Evolutionary conservation across 2,113 vertebrate genomes (phyloP), one percentile per base, ranked within the genome.

Genomic region (Chaetodon auriga): DNA sequence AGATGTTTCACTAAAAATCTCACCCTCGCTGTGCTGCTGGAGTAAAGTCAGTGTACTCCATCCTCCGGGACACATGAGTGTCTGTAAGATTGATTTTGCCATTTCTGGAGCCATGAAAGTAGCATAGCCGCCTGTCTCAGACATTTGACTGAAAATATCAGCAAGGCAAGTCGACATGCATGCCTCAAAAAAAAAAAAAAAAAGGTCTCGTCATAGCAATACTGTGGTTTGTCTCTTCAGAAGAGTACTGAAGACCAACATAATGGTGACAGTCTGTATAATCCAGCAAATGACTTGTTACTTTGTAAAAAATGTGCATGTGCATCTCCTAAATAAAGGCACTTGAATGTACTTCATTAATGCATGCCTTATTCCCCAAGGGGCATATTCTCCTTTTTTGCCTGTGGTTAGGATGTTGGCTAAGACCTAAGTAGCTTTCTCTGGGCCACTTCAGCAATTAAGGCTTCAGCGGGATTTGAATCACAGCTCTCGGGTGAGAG

Each of bases 261-360:
- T 7, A 41, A 41, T 41, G 38, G 38, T 41, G 38, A 41, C 38
- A 41, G 38, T 41, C 38, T 41, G 38, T 41, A 41, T 7, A 41
- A 41, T 41, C 6, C 8, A 41, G 38, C 38, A 41, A 41, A 41
- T 41, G 38, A 41, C 38, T 41, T 41, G 15, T 63, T n/a, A 48
- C 43, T 9, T 45, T 45, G 5, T 41, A 7, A 45, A 7, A 45
- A 7, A 11, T 23, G 61, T 45, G 72, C 72, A 68, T 70, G 58
- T 30, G 30, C 55, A 0, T 68, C 41, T 80, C 51, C 45, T 23
- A 55, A 83, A 66, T 74, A 2, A 74, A 79, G 46, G 36, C 48
- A 53, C 41, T 51, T 53, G 45, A 54, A 68, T 51, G 12, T 14
- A 8, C 68, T 45, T 23, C 25, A 70, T 48, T 58, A 21, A 82